Percentiles rank a stretch among this genome's conserved stretches.
Conservation (phyloP, 2,888 invertebrate genomes). For the Autographa gamma region DNA sequence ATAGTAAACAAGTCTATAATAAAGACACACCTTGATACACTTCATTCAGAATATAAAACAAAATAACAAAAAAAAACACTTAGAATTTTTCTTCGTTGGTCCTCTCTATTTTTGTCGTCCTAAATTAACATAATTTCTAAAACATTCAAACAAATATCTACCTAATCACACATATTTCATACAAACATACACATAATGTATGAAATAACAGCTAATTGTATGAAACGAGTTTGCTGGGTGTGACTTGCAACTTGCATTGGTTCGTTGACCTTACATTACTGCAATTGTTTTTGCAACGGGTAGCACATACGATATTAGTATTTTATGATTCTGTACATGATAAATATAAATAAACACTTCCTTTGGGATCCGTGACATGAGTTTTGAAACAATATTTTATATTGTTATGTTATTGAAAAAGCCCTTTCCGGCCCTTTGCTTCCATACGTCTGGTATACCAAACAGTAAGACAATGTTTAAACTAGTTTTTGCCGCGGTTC, state of each 20-base stretch:
- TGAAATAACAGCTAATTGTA: slow-evolving; percentile 26
- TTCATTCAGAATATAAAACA: too few relatives aligned
- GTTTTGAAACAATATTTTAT: neutral
- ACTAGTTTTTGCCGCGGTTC: neutral
- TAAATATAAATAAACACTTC: neutral
- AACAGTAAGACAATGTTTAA: neutral
- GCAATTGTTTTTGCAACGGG: neutral
- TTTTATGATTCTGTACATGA: neutral
- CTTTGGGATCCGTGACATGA: neutral
- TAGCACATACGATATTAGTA: neutral
- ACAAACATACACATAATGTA: neutral
- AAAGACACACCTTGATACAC: neutral
- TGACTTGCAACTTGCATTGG: slow-evolving; percentile 16
- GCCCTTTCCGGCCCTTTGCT: neutral
- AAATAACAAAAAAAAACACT: too few relatives aligned
- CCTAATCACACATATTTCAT: neutral
- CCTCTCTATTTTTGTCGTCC: neutral
- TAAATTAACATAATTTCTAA: too few relatives aligned
- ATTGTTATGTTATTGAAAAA: neutral
- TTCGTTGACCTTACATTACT: slow-evolving; percentile 2
- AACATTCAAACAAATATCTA: neutral
- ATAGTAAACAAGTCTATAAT: neutral
- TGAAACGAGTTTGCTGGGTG: slow-evolving; percentile 6
- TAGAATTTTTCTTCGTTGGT: too few relatives aligned
- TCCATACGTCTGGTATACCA: neutral